Evolutionary conservation across 2,888 invertebrate species (phyloP).

Genomic region (Chydorus sphaericus): DNA sequence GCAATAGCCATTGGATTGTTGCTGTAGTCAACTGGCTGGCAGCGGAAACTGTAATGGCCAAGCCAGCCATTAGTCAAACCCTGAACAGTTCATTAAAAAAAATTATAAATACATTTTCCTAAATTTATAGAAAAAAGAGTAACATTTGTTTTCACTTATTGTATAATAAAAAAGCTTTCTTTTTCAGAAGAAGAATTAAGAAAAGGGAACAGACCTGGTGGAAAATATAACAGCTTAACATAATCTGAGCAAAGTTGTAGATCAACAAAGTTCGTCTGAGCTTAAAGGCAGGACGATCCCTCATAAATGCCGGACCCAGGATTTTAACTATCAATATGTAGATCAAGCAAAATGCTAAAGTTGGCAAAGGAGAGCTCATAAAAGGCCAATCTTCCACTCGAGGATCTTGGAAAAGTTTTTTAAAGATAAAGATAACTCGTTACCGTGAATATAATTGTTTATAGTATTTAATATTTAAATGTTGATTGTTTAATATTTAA

Average conservation of each 20-base stretch:
- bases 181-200: no score
- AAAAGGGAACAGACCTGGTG: constrained; percentile 47
- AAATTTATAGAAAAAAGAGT: no score
- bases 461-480: no score
- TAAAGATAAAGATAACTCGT: no score
- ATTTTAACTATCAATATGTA: constrained; percentile 84
- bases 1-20: constrained; percentile 76
- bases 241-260: constrained; percentile 75
- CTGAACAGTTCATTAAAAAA: no score
- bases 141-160: no score
- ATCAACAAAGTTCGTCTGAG: constrained; percentile 56
- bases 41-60: constrained; percentile 85
- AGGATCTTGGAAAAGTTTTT: constrained; percentile 5
- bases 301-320: constrained; percentile 68
- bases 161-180: no score
- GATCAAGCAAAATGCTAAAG: constrained; percentile 69
- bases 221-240: constrained; percentile 66
- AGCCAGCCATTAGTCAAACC: constrained; percentile 46
- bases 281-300: constrained; percentile 65
- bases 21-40: constrained; percentile 93
- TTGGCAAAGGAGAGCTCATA: constrained; percentile 88
- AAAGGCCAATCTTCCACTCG: constrained; percentile 73
- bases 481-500: no score
- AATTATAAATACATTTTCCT: no score
- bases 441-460: no score